Evolutionary conservation across 2,888 invertebrate species (phyloP).

Genomic region (Theodoxus fluviatilis): DNA sequence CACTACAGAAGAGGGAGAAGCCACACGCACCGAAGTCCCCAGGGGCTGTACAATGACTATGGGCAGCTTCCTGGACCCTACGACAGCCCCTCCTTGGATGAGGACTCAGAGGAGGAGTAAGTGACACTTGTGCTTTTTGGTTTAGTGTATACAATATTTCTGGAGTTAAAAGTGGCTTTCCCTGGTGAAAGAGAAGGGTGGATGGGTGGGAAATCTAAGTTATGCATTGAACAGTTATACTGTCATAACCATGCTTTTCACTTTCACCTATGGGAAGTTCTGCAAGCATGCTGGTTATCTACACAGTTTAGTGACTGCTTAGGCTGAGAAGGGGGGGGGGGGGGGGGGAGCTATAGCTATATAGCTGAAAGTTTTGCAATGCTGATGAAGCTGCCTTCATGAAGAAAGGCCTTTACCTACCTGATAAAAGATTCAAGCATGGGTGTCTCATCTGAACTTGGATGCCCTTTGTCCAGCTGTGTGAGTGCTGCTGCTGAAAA

Average conservation of each 20-base stretch:
- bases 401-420: too few relatives aligned
- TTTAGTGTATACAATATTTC: not conserved
- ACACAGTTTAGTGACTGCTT: not conserved
- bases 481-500: too few relatives aligned
- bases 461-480: too few relatives aligned
- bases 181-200: not conserved
- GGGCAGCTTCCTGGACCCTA: constrained; percentile 57
- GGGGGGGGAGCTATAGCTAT: too few relatives aligned
- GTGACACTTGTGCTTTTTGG: constrained; percentile 4
- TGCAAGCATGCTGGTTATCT: too few relatives aligned
- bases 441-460: too few relatives aligned
- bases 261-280: too few relatives aligned
- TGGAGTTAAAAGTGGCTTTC: not conserved
- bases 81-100: constrained; percentile 60
- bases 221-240: not conserved
- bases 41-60: constrained; percentile 35
- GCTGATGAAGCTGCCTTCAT: too few relatives aligned
- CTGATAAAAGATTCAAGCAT: too few relatives aligned
- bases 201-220: not conserved
- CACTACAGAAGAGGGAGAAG: not conserved
- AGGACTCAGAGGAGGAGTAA: constrained; percentile 42
- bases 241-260: too few relatives aligned
- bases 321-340: not conserved
- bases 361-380: too few relatives aligned
- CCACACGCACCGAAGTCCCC: constrained; percentile 28